These are phyloP conservation scores for Harmothoe impar DNA, from an alignment of 2,888 invertebrate species.

Conservation along the genomic window DNA sequence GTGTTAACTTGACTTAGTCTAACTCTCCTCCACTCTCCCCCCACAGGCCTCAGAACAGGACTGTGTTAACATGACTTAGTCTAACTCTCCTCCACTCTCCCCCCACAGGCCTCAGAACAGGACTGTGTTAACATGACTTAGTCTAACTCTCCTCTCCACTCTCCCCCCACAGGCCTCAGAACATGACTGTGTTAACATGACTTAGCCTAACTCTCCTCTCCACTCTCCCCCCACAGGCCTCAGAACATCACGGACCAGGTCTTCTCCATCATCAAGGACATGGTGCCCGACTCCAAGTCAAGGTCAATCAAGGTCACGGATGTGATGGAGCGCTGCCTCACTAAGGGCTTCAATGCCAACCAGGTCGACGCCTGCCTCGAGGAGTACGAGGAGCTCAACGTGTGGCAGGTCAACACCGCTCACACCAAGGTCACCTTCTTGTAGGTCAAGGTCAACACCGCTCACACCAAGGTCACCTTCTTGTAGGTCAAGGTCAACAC, in stretches of 20 bases:
- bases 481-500: neutral
- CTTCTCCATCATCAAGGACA: slow-evolving; percentile 92
- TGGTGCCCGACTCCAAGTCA: slow-evolving; percentile 87
- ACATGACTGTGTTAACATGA: no score
- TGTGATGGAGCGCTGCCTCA: slow-evolving; percentile 92
- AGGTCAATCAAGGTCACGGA: slow-evolving; percentile 92
- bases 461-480: no score
- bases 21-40: no score
- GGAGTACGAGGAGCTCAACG: slow-evolving; percentile 96
- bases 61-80: no score
- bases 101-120: no score
- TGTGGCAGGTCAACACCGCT: slow-evolving; percentile 97
- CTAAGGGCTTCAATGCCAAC: slow-evolving; percentile 92
- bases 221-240: slow-evolving; percentile 79
- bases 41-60: no score
- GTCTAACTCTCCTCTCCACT: no score
- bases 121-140: no score
- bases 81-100: no score
- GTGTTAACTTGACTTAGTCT: no score
- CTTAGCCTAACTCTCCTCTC: no score
- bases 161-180: no score
- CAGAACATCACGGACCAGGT: slow-evolving; percentile 90
- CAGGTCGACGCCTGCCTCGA: slow-evolving; percentile 96
- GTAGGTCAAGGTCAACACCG: slow-evolving; percentile 78
- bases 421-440: slow-evolving; percentile 95